phyloP scores from a whole-genome alignment of 30 jellyfish, hydroid and myxozoan genomes.

The Aurelia coerulea region DNA sequence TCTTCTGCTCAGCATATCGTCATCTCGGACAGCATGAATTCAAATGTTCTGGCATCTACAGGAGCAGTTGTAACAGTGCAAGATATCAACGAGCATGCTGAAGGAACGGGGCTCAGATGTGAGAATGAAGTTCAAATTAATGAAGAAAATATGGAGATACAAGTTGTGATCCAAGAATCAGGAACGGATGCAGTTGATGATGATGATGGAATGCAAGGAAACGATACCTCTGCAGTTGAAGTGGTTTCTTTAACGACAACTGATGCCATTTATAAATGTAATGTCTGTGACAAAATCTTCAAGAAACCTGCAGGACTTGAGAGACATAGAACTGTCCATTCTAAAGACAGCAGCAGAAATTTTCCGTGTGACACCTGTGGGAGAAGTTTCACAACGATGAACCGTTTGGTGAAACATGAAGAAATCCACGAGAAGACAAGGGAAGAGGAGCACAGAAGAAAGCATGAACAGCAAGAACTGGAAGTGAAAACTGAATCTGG shows the following conservation, averaged over 20 bases:
- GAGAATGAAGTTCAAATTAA: constrained; percentile 11
- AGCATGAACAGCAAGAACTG: constrained; percentile 44
- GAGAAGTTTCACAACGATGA: constrained; percentile 45
- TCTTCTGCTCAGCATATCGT: constrained; percentile 28
- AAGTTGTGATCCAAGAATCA: constrained; percentile 33
- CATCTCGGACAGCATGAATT: constrained; percentile 14
- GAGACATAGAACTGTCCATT: constrained; percentile 53
- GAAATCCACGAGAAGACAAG: constrained; percentile 60
- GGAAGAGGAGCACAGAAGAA: constrained; percentile 65
- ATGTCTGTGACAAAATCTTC: constrained; percentile 36
- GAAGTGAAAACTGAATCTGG: constrained; percentile 20
- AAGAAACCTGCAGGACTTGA: constrained; percentile 57
- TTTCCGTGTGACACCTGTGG: constrained; percentile 63
- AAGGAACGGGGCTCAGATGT: background rate
- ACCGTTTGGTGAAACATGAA: constrained; percentile 60
- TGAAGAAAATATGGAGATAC: constrained; percentile 31
- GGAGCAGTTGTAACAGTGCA: constrained; percentile 23
- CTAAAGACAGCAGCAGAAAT: constrained; percentile 33
- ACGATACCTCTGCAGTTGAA: background rate
- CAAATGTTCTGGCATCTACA: constrained; percentile 17
- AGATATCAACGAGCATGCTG: constrained; percentile 2
- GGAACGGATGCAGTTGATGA: background rate
- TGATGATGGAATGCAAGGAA: background rate
- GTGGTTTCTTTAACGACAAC: too few species aligned
- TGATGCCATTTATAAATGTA: constrained; percentile 14